Evolutionary conservation across 1,140 invertebrate species (phyloP), one percentile per base, ranked within the genome.

Genomic region (Stegodyphus dumicola): DNA sequence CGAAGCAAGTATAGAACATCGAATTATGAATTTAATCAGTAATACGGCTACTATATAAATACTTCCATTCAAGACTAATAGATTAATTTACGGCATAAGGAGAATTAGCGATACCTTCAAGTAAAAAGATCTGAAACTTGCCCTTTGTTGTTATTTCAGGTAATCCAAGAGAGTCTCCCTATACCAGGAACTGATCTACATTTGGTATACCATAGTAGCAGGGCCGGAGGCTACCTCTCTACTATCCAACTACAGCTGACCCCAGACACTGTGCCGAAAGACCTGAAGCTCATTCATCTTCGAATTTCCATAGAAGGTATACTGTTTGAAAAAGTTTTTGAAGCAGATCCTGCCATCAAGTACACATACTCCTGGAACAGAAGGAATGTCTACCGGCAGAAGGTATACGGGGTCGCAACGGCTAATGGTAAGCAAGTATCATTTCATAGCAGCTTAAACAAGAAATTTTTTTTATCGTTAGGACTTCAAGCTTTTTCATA

Each of bases 161-260:
- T 98, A 88, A 93, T 99, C 0, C 97, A 98, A 91, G 97, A 99
- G 91, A 96, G 95, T 85, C 95, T 99, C 81, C 93, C 94, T 9
- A 97, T 99, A 86, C 97, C 97, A 6, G 96, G 96, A 48, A 92
- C 97, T 4, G 88, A 91, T 56, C 88, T 91, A 2, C 89, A 91
- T 81, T 88, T 92, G 9, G 90, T 92, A 0, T 91, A 92, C 88
- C 90, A 91, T 65, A 88, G 88, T 89, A 91, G 90, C 86, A 89
- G 91, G 80, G 89, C 89, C 0, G 79, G 88, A 18, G 92, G 91
- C n/a, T 92, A 91, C 88, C 90, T 90, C 81, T 91, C 91, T 4
- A 90, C 91, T 0, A 90, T 92, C 56, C 88, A 91, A 77, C 90
- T 92, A 17, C 91, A 91, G 87, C 89, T 92, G 88, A 92, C 91